Base-by-base conservation (phyloP, 2,888 invertebrate genomes). In the Nomada ruficornis region DNA sequence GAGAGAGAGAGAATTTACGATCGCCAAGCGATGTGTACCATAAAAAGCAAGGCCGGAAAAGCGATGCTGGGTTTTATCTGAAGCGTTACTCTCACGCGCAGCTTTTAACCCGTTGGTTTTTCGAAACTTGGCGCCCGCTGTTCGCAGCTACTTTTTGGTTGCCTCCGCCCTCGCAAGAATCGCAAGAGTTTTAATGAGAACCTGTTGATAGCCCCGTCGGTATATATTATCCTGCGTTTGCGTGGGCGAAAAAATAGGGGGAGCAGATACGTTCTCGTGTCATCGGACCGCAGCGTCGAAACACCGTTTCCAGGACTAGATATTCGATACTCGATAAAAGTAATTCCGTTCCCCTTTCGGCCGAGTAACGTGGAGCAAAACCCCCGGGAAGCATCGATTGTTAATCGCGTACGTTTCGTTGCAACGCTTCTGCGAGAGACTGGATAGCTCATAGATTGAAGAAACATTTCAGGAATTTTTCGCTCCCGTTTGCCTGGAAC, bases 161-260 rank as follows among this genome's bases (percentile, higher is more conserved):
- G 15, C 42, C 50, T 13, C 5, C 63, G 18, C 52, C 10, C 26
- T 74, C 47, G 9, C 74, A 68, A 68, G 74, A 63, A 57, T 62
- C 77, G 20, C 50, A 9, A 15, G n/a, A 29, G 29, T 55, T 72
- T 62, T 77, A 71, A 77, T 52, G 77, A 47, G 47, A 77, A 80
- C 80, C 80, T 80, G 80, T 80, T 80, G 80, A 77, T 64, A 76
- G 64, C 44, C 44, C n/a, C 50, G 71, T 11, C 9, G 65, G 54
- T 5, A 80, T 67, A 67, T 63, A 44, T 62, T 55, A 60, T 80
- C 52, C 65, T 42, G 20, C 60, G 36, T 47, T 3, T 15, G 57
- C 18, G 20, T n/a, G n/a, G 29, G 9, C 20, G 20, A 13, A n/a
- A 18, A 15, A 23, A n/a, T 7, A 36, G 7, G 7, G 36, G 36